These are phyloP conservation scores for Lasiommata megera DNA, from an alignment of 2,888 invertebrate species.

Conservation along the genomic window DNA sequence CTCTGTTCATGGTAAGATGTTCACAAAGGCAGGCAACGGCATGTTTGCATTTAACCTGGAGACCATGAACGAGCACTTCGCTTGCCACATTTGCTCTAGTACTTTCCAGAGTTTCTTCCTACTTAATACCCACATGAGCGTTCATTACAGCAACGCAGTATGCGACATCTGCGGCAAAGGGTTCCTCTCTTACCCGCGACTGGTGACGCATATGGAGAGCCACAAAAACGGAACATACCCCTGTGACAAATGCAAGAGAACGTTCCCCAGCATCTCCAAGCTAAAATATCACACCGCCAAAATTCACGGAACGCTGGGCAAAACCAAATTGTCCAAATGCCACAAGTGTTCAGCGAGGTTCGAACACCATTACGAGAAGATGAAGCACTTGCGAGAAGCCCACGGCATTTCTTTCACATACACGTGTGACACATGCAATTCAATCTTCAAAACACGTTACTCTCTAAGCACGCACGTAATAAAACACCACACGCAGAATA, in stretches of 20 bases:
- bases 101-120: conserved; percentile 34
- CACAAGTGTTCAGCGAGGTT: conserved; percentile 33
- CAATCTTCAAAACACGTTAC: conserved; percentile 29
- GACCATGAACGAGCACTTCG: conserved; percentile 28
- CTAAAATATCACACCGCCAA: conserved; percentile 34
- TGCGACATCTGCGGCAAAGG: conserved; percentile 37
- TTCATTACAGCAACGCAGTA: conserved; percentile 34
- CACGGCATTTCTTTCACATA: conserved; percentile 32
- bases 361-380: conserved; percentile 36
- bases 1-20: conserved; percentile 31
- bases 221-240: conserved; percentile 31
- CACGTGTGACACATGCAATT: conserved; percentile 29
- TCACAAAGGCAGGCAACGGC: conserved; percentile 37
- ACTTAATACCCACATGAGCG: conserved; percentile 35
- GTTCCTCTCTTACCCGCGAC: conserved; percentile 31
- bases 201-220: conserved; percentile 32
- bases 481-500: conserved; percentile 34
- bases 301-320: conserved; percentile 26
- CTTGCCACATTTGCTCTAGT: conserved; percentile 33
- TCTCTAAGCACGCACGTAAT: conserved; percentile 32
- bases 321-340: conserved; percentile 33
- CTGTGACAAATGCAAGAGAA: conserved; percentile 32
- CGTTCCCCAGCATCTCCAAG: conserved; percentile 29
- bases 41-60: conserved; percentile 32
- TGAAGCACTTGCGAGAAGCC: conserved; percentile 31